Percentiles rank a stretch among this genome's conserved stretches.
Conservation (phyloP, 2,888 invertebrate genomes). For the Nemoura dubitans region DNA sequence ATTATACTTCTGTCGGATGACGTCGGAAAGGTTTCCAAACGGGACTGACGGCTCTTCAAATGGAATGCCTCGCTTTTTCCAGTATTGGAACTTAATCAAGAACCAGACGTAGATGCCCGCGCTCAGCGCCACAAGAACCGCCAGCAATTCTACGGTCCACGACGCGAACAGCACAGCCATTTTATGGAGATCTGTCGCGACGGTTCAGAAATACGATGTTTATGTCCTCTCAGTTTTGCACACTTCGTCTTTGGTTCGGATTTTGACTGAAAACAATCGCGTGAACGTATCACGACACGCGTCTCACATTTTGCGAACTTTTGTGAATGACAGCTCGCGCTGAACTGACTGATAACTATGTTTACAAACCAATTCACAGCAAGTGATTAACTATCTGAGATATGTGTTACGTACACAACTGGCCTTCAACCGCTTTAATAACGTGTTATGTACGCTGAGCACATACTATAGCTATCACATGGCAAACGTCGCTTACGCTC, state of each 20-base stretch:
- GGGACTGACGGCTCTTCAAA: constrained; percentile 69
- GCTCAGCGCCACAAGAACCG: not conserved
- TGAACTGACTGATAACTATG: not conserved
- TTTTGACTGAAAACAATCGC: too few species aligned
- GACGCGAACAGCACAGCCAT: constrained; percentile 52
- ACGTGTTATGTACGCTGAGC: too few species aligned
- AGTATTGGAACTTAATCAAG: constrained; percentile 59
- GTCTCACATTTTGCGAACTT: not conserved
- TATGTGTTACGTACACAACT: not conserved
- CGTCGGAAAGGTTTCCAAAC: constrained; percentile 69
- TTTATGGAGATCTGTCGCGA: not conserved
- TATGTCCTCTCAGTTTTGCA: too few species aligned
- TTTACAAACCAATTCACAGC: too few species aligned
- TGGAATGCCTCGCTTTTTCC: constrained; percentile 67
- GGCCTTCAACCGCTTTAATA: not conserved
- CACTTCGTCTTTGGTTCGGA: too few species aligned
- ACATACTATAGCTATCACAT: too few species aligned
- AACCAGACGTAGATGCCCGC: constrained; percentile 39
- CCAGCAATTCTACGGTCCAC: constrained; percentile 28
- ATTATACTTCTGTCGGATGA: constrained; percentile 65
- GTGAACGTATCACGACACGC: too few species aligned
- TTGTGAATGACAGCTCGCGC: not conserved
- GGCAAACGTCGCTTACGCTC: not conserved
- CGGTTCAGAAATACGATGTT: too few species aligned
- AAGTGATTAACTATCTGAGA: not conserved